Evolutionary conservation across 2,888 invertebrate genomes (phyloP).

Genomic region (Schrankia costaestrigalis): DNA sequence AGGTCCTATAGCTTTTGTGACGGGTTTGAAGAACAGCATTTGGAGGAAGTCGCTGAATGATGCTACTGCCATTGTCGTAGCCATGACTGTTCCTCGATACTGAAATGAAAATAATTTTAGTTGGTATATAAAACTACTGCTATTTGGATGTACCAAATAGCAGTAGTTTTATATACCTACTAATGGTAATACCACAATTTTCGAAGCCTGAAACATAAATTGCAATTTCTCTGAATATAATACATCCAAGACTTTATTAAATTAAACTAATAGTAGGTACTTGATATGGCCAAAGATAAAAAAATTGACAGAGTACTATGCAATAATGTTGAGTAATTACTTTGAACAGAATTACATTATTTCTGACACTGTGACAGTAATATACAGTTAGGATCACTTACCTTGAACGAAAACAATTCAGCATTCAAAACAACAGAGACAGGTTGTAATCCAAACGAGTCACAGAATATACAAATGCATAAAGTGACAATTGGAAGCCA

Average conservation of each 20-base stretch:
- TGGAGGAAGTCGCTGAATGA: conserved; percentile 52
- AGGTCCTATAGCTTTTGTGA: conserved; percentile 49
- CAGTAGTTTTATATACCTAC: no score
- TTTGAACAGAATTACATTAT: background rate
- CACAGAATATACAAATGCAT: conserved; percentile 55
- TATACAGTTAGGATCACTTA: conserved; percentile 15
- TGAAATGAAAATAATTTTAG: conserved; percentile 36
- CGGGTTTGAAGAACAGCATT: conserved; percentile 59
- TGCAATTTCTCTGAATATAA: no score
- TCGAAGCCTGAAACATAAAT: no score
- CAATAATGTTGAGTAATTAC: no score
- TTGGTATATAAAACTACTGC: background rate
- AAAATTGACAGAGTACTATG: no score
- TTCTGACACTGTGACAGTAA: background rate
- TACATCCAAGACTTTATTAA: no score
- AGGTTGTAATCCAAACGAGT: conserved; percentile 6
- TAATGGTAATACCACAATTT: no score
- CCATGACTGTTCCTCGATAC: conserved; percentile 67
- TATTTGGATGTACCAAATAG: no score
- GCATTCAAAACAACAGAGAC: conserved; percentile 34
- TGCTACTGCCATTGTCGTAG: conserved; percentile 51
- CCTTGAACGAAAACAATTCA: conserved; percentile 77
- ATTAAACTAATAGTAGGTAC: no score
- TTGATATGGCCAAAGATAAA: no score
- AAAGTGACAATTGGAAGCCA: conserved; percentile 76